phyloP scores from a whole-genome alignment of 2,888 invertebrate species.

The Hecatera dysodea region DNA sequence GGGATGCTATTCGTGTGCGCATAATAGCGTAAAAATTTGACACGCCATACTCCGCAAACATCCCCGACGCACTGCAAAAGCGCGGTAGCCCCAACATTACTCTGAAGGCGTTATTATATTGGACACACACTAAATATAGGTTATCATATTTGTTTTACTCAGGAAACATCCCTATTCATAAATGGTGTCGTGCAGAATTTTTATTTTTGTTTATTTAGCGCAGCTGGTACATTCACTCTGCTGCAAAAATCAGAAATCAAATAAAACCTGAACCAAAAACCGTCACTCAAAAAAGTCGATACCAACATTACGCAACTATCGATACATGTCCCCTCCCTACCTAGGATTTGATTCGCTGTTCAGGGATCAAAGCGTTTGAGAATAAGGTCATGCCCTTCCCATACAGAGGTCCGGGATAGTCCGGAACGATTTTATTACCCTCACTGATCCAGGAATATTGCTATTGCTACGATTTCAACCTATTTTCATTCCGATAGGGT shows the following conservation, averaged over 20 bases:
- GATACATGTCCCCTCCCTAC: slow-evolving; percentile 56
- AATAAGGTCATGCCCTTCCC: slow-evolving; percentile 64
- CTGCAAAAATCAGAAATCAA: not conserved
- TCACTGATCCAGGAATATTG: slow-evolving; percentile 53
- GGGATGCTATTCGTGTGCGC: too few relatives aligned
- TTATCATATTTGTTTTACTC: too few relatives aligned
- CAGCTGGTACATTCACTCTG: not conserved
- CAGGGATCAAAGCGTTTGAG: slow-evolving; percentile 66
- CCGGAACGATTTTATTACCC: slow-evolving; percentile 63
- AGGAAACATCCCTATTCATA: too few relatives aligned
- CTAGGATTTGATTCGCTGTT: slow-evolving; percentile 59
- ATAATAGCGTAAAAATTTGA: too few relatives aligned
- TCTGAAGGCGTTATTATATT: too few relatives aligned
- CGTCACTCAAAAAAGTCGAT: slow-evolving; percentile 38
- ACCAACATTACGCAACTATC: slow-evolving; percentile 41
- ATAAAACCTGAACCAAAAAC: not conserved
- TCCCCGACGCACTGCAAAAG: too few relatives aligned
- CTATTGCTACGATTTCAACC: slow-evolving; percentile 56
- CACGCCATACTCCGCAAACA: too few relatives aligned
- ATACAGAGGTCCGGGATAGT: slow-evolving; percentile 52
- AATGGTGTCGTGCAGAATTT: not conserved
- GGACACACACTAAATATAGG: too few relatives aligned
- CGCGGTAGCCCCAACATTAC: too few relatives aligned
- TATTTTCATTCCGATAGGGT: slow-evolving; percentile 55
- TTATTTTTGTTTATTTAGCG: not conserved